Evolutionary conservation across 2,797 vertebrate genomes (phyloP).

Genomic region (Hephaestus fuliginosus): DNA sequence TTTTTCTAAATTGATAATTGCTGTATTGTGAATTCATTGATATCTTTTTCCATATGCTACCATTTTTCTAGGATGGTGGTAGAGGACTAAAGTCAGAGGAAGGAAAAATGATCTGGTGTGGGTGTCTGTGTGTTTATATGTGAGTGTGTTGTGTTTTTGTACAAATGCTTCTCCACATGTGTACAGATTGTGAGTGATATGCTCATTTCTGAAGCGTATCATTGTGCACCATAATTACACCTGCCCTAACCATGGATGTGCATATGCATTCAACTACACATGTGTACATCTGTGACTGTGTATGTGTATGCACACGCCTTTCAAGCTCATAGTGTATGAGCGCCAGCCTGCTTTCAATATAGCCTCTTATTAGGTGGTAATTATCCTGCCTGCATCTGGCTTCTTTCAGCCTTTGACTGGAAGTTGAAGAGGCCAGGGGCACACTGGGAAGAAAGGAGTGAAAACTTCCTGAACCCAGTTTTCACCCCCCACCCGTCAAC

Average conservation of each 20-base stretch:
- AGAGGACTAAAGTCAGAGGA: conserved; percentile 39
- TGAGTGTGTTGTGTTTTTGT: conserved; percentile 30
- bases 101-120: conserved; percentile 69
- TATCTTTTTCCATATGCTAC: conserved; percentile 82
- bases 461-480: conserved; percentile 83
- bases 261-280: conserved; percentile 26
- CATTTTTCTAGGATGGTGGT: conserved; percentile 76
- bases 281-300: conserved; percentile 21
- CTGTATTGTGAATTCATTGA: conserved; percentile 76
- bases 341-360: conserved; percentile 87
- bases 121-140: conserved; percentile 38
- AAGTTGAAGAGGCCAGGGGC: conserved; percentile 80
- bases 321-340: conserved; percentile 62
- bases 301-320: conserved; percentile 40
- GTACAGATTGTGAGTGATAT: conserved; percentile 51
- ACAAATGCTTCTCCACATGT: conserved; percentile 43
- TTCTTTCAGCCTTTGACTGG: conserved; percentile 83
- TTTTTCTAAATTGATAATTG: conserved; percentile 79
- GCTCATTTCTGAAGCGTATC: conserved; percentile 61
- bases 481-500: conserved; percentile 61
- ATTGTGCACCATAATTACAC: conserved; percentile 68
- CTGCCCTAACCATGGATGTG: conserved; percentile 49
- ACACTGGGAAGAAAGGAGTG: conserved; percentile 80
- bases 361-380: conserved; percentile 87
- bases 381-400: conserved; percentile 86